Evolutionary conservation across 2,113 vertebrate species (phyloP), one percentile per base, ranked within the genome.

Genomic region (Pitta sordida): DNA sequence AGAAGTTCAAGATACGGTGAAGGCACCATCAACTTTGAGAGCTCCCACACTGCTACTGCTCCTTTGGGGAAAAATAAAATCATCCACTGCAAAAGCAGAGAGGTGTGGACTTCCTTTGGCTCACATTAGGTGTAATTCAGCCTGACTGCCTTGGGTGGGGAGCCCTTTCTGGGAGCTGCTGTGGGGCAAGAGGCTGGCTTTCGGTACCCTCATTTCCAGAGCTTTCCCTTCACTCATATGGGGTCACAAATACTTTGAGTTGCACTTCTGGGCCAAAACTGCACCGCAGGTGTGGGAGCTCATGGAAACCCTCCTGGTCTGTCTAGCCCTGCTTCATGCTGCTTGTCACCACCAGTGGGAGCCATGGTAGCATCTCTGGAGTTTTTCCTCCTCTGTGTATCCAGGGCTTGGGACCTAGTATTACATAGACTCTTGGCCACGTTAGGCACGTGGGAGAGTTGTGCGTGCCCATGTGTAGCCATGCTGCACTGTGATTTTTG

Each of bases 381-480:
- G 32, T 14, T 49, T 73, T 23, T 84, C 11, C 10, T 65, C 34
- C 32, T 78, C 26, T 32, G 13, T 77, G 30, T 70, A 26, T 75
- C 15, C 30, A 75, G 27, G 49, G 60, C 48, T 32, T 36, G 43
- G 70, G 43, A 43, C 16, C 44, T 73, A 27, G 15, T 64, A 46
- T 73, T 34, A 21, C 4, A 14, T 46, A 69, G 59, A 44, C 44
- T 86, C 37, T 77, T 65, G 63, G 37, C 37, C 26, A 26, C 0
- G 0, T 34, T 23, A 90, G n/a, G 36, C 34, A 37, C 7, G 12
- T 18, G 41, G 34, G 56, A 78, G 60, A 63, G 2, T 43, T 6
- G 2, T 55, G 26, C 4, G 1, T 15, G 16, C 68, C 27, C 75
- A 4, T 16, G 12, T 82, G n/a, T 2, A 4, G 46, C 34, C 0